Conservation (phyloP, 2,797 vertebrate species). For the Coreius guichenoti region DNA sequence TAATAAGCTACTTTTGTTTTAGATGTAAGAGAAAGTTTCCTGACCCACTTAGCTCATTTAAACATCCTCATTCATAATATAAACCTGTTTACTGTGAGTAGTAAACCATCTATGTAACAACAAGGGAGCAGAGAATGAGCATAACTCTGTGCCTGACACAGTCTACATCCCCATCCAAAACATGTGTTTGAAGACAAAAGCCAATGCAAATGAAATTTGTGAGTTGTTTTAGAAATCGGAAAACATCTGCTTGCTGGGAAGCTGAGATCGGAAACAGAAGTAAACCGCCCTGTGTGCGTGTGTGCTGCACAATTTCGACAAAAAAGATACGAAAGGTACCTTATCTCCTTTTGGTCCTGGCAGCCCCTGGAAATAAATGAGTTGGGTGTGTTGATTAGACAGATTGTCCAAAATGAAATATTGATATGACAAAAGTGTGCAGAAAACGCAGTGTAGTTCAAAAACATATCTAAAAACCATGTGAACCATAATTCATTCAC, state of each 20-base stretch:
- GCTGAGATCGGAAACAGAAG: conserved; percentile 12
- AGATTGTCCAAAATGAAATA: conserved; percentile 25
- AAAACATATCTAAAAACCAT: neutral
- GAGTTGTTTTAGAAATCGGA: conserved; percentile 48
- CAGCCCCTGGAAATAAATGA: conserved; percentile 51
- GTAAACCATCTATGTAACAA: neutral
- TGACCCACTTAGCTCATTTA: neutral
- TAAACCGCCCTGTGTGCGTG: conserved; percentile 6
- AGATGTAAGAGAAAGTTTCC: neutral
- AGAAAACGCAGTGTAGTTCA: neutral
- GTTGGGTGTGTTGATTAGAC: neutral
- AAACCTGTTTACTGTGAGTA: neutral
- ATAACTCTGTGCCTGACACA: conserved; percentile 7
- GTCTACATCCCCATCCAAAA: conserved; percentile 21
- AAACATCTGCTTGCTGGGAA: conserved; percentile 55
- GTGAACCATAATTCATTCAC: neutral
- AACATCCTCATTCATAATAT: neutral
- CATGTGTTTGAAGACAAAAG: conserved; percentile 33
- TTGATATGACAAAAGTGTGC: neutral
- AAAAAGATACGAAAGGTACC: conserved; percentile 30
- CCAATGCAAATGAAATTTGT: conserved; percentile 40
- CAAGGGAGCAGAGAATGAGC: neutral
- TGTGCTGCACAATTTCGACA: neutral
- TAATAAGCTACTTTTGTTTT: neutral
- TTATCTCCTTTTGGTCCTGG: conserved; percentile 62